These are phyloP conservation scores for Sphaeridia pumilis DNA, from an alignment of 2,888 invertebrate genomes.

Conservation along the genomic window DNA sequence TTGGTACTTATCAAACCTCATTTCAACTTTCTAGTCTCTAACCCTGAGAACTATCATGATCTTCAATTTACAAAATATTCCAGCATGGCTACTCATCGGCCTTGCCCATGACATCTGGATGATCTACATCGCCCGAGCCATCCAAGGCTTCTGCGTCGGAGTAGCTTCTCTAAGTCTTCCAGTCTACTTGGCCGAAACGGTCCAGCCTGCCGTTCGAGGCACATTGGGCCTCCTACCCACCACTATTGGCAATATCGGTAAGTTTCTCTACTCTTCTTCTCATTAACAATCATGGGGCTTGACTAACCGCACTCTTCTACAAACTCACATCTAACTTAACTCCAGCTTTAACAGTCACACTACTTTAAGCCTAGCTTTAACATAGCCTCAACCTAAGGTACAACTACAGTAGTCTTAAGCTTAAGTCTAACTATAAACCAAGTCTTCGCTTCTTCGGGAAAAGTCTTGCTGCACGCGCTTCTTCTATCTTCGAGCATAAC, in stretches of 20 bases:
- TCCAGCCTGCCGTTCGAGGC: slow-evolving; percentile 82
- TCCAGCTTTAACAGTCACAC: no score
- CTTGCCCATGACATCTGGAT: slow-evolving; percentile 58
- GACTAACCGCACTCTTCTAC: not conserved
- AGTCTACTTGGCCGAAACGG: slow-evolving; percentile 82
- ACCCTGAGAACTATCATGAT: no score
- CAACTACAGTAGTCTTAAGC: no score
- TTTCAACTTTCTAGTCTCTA: not conserved
- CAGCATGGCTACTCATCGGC: slow-evolving; percentile 70
- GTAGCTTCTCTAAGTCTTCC: slow-evolving; percentile 74
- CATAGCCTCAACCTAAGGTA: no score
- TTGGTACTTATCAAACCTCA: no score
- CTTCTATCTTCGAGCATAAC: no score
- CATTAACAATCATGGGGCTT: not conserved
- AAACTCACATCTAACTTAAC: no score
- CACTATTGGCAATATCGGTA: slow-evolving; percentile 68
- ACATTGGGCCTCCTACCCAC: slow-evolving; percentile 78
- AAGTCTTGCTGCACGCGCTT: no score
- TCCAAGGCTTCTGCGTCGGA: slow-evolving; percentile 79
- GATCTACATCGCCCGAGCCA: slow-evolving; percentile 63
- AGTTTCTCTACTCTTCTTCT: slow-evolving; percentile 26
- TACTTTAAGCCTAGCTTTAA: no score
- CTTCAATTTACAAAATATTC: no score
- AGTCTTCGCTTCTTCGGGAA: no score
- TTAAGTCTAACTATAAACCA: no score